phyloP scores from a whole-genome alignment of 2,888 invertebrate genomes.

The Desoria tigrina region DNA sequence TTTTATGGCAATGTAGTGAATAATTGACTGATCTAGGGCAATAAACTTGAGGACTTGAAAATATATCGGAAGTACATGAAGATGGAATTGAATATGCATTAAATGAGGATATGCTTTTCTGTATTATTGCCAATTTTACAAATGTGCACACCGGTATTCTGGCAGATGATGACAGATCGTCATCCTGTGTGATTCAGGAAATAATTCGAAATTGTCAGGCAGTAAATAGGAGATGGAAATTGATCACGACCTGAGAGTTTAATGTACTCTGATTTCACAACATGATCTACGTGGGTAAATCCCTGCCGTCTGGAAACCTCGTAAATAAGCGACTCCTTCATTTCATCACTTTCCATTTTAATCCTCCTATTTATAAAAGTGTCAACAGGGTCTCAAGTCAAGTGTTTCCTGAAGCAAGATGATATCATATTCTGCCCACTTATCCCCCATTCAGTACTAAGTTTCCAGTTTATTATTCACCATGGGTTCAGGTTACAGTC shows the following conservation, averaged over 20 bases:
- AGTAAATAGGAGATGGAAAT: not conserved
- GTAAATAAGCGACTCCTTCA: not conserved
- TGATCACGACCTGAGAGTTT: slow-evolving; percentile 2
- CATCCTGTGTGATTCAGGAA: not conserved
- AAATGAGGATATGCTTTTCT: not conserved
- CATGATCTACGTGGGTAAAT: not conserved
- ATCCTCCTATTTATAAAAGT: slow-evolving; percentile 18
- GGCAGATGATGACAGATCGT: slow-evolving; percentile 1
- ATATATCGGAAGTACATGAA: no score
- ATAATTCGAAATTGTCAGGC: not conserved
- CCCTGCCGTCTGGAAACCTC: slow-evolving; percentile 3
- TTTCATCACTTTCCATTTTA: slow-evolving; percentile 14
- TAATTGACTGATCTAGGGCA: no score
- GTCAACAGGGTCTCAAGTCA: not conserved
- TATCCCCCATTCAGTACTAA: not conserved
- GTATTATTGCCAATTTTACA: no score
- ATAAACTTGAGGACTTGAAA: no score
- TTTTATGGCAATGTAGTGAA: no score
- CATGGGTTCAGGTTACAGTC: slow-evolving; percentile 1
- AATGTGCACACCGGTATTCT: not conserved
- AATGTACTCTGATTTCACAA: slow-evolving; percentile 1
- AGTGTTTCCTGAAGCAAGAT: slow-evolving; percentile 10
- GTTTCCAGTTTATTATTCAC: not conserved
- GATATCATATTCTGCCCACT: not conserved
- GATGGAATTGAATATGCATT: no score